These are phyloP conservation scores for Meteorus cinctellus DNA, from an alignment of 2,888 invertebrate genomes.

Conservation along the genomic window DNA sequence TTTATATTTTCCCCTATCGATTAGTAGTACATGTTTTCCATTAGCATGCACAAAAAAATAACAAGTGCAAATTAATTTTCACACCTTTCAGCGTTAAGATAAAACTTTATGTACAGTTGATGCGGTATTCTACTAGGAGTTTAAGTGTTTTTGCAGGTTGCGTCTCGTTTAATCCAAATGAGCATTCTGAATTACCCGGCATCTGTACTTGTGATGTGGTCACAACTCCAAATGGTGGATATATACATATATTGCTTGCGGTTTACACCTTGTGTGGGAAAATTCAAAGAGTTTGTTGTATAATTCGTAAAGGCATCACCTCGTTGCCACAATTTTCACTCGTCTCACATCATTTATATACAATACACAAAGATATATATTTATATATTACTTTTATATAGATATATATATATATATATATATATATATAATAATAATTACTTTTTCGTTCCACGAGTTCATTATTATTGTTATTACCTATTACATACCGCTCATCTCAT, in stretches of 20 bases:
- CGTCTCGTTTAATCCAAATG: conserved; percentile 51
- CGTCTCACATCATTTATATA: conserved; percentile 20
- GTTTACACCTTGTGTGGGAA: conserved; percentile 65
- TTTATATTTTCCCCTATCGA: no score
- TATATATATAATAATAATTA: conserved; percentile 15
- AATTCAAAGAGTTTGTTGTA: conserved; percentile 52
- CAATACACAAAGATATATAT: neutral
- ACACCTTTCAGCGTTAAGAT: neutral
- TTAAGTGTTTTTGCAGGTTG: conserved; percentile 8
- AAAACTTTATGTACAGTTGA: neutral
- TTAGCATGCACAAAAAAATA: neutral
- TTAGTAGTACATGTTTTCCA: no score
- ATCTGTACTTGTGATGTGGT: conserved; percentile 62
- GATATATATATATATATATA: neutral
- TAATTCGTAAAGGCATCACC: conserved; percentile 33
- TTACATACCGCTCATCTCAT: conserved; percentile 9
- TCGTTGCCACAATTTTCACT: conserved; percentile 32
- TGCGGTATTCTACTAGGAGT: neutral
- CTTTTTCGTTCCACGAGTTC: conserved; percentile 7
- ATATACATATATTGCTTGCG: conserved; percentile 56
- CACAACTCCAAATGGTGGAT: conserved; percentile 24
- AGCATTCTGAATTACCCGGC: conserved; percentile 53
- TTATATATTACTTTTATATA: neutral
- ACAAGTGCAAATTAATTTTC: neutral
- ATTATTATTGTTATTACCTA: conserved; percentile 11